Percentiles rank a stretch among this genome's conserved stretches.
Evolutionary conservation across 2,113 vertebrate species (phyloP).

Genomic region (crab-eating macaque (Macaca fascicularis)): T2T-MFA8v1.1 NC_088384.1:14116001-14116500

Average conservation of each 20-base stretch:
- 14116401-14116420: no score
- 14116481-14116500: no score
- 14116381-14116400: no score
- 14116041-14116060: not conserved
- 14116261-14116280: not conserved
- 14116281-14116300: not conserved
- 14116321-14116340: no score
- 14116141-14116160: not conserved
- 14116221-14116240: not conserved
- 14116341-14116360: no score
- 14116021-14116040: fast-evolving
- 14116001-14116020: not conserved
- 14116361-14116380: no score
- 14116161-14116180: not conserved
- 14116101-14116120: not conserved
- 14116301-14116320: no score
- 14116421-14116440: no score
- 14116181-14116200: not conserved
- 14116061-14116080: slow-evolving; percentile 58
- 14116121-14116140: not conserved
- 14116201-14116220: not conserved
- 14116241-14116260: fast-evolving
- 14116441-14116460: no score
- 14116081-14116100: not conserved
- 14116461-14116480: no score